Evolutionary conservation across 2,113 vertebrate genomes (phyloP), one percentile per base, ranked within the genome.

Genomic region (Protomyctophum bolini): DNA sequence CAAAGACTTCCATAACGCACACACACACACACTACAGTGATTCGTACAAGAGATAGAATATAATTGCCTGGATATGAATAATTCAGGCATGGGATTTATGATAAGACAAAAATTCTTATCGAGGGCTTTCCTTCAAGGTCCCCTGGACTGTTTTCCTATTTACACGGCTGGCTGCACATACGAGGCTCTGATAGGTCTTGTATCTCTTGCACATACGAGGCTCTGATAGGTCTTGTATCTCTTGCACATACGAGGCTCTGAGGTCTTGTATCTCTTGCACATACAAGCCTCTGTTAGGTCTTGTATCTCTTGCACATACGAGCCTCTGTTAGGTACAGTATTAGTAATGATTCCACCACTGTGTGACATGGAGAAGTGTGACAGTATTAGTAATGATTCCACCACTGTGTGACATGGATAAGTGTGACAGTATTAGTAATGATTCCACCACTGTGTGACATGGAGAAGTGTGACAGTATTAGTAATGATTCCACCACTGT

Each of bases 1-100:
- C 80, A 90, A 87, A 88, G 83, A 79, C 71, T 88, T 84, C 86
- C 69, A 85, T 73, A n/a, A n/a, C n/a, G n/a, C n/a, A n/a, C n/a
- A n/a, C n/a, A 45, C 88, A 84, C 84, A 88, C 84, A 75, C 73
- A 75, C 74, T 41, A 49, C 81, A 77, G 72, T 68, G 77, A 86
- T 81, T 83, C 80, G 77, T 70, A 84, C 67, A 72, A 73, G 74
- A 87, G 81, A 86, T 80, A 77, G 78, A 77, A 76, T 73, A 71
- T 86, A 90, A 90, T 87, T 87, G 78, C 81, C 4, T 45, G 8
- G 33, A 6, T 33, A 86, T 90, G 80, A 88, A 90, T 88, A 66
- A 90, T 90, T 88, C 83, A 88, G 70, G 81, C 59, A 72, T 73
- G 85, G 81, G 75, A 80, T 86, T 85, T 74, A 75, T 68, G 82